Percentiles rank a stretch among this genome's conserved stretches.
These are phyloP conservation scores for Athrips mouffetella DNA, from an alignment of 2,888 invertebrate species.

Conservation along the genomic window DNA sequence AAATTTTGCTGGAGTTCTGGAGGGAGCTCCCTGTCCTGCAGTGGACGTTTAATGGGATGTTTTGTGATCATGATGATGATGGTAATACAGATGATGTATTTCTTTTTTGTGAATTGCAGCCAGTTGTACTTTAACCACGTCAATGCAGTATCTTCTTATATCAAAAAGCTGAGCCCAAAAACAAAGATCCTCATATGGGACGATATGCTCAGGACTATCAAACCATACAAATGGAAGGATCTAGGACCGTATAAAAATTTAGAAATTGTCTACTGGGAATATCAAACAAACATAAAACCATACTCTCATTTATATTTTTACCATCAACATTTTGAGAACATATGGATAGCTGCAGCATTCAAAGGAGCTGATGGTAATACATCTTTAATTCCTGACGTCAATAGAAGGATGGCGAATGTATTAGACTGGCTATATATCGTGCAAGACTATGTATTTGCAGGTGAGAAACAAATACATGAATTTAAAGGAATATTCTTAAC, in stretches of 20 bases:
- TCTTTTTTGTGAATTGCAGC: slow-evolving; percentile 43
- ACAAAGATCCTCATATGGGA: slow-evolving; percentile 87
- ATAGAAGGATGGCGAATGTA: slow-evolving; percentile 84
- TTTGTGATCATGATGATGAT: too few species aligned
- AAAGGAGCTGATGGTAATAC: slow-evolving; percentile 84
- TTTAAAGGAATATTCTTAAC: slow-evolving; percentile 84
- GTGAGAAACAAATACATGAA: slow-evolving; percentile 32
- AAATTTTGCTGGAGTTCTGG: too few species aligned
- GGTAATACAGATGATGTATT: too few species aligned
- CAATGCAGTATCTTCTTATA: slow-evolving; percentile 63
- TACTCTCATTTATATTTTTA: slow-evolving; percentile 45
- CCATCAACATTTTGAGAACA: slow-evolving; percentile 74
- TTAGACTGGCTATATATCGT: slow-evolving; percentile 83
- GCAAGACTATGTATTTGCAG: slow-evolving; percentile 62
- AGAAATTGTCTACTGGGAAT: slow-evolving; percentile 86
- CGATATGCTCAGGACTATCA: slow-evolving; percentile 84
- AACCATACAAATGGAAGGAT: slow-evolving; percentile 45
- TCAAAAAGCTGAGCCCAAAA: slow-evolving; percentile 65
- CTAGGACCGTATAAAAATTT: slow-evolving; percentile 41
- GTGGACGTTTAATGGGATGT: too few species aligned
- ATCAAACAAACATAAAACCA: slow-evolving; percentile 52
- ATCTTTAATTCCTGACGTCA: slow-evolving; percentile 74
- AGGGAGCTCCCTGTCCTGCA: too few species aligned
- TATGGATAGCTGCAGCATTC: slow-evolving; percentile 91
- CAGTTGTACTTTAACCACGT: slow-evolving; percentile 82